These are phyloP conservation scores for Gonioctena quinquepunctata DNA, from an alignment of 1,140 invertebrate species.

Conservation along the genomic window DNA sequence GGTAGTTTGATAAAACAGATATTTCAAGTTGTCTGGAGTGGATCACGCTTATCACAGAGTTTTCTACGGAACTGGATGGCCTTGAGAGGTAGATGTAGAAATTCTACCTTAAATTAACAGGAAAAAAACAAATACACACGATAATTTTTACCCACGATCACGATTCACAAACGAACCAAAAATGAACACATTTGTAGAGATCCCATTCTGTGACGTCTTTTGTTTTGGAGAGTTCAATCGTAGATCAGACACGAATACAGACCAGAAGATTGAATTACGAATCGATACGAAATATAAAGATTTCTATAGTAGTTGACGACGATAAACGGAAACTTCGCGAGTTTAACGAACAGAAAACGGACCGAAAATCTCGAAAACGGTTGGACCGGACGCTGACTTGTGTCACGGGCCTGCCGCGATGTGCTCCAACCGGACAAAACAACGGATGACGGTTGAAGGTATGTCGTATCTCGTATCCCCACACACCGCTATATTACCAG, in stretches of 20 bases:
- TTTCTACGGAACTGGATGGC: slow-evolving; percentile 3
- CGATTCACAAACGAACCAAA: no score
- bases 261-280: neutral
- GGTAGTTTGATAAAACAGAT: neutral
- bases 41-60: neutral
- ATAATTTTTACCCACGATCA: no score
- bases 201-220: neutral
- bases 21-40: neutral
- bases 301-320: no score
- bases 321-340: neutral
- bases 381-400: slow-evolving; percentile 22
- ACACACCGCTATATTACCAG: slow-evolving; percentile 40
- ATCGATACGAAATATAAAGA: neutral
- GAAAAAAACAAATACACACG: neutral
- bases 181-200: neutral
- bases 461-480: slow-evolving; percentile 42
- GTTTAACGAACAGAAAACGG: neutral
- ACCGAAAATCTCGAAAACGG: slow-evolving; percentile 12
- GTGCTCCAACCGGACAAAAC: slow-evolving; percentile 2
- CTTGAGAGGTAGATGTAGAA: slow-evolving; percentile 12
- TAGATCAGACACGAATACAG: neutral
- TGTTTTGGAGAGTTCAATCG: neutral
- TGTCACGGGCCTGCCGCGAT: neutral
- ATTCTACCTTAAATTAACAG: neutral
- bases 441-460: slow-evolving; percentile 44